Evolutionary conservation across 2,113 vertebrate genomes (phyloP).

Genomic region (Misgurnus mizolepis): DNA sequence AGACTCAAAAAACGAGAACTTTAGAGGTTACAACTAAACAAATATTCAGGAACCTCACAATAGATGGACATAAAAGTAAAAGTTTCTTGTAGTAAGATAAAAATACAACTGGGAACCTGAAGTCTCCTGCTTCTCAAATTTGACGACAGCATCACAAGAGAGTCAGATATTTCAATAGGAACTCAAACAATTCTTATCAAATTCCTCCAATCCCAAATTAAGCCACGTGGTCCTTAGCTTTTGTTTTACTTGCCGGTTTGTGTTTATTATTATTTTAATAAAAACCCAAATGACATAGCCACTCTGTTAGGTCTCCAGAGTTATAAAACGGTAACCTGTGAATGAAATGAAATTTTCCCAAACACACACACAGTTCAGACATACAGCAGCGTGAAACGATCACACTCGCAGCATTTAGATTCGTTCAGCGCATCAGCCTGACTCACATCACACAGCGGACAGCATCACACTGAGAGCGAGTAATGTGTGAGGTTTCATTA

Average conservation of each 20-base stretch:
- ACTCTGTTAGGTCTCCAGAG: too few relatives aligned
- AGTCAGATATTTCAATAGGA: background rate
- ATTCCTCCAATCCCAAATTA: too few relatives aligned
- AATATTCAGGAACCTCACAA: conserved; percentile 15
- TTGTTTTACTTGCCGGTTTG: too few relatives aligned
- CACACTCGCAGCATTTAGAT: background rate
- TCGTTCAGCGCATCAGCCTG: background rate
- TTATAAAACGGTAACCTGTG: too few relatives aligned
- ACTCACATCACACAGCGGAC: too few relatives aligned
- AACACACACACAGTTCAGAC: background rate
- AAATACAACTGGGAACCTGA: background rate
- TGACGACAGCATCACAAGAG: background rate
- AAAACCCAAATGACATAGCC: too few relatives aligned
- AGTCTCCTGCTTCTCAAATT: background rate
- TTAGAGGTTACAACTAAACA: background rate
- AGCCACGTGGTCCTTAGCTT: too few relatives aligned
- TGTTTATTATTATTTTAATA: too few relatives aligned
- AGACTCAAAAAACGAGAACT: background rate
- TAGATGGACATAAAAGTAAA: conserved; percentile 1
- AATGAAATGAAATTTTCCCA: too few relatives aligned
- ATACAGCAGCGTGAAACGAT: background rate
- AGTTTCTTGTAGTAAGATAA: background rate
- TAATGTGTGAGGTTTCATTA: background rate
- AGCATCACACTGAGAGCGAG: background rate
- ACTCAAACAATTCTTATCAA: background rate